Percentiles rank a stretch among this genome's conserved stretches.
These are phyloP conservation scores for Cyanocitta stelleri DNA, from an alignment of 2,113 vertebrate species.

Conservation along the genomic window DNA sequence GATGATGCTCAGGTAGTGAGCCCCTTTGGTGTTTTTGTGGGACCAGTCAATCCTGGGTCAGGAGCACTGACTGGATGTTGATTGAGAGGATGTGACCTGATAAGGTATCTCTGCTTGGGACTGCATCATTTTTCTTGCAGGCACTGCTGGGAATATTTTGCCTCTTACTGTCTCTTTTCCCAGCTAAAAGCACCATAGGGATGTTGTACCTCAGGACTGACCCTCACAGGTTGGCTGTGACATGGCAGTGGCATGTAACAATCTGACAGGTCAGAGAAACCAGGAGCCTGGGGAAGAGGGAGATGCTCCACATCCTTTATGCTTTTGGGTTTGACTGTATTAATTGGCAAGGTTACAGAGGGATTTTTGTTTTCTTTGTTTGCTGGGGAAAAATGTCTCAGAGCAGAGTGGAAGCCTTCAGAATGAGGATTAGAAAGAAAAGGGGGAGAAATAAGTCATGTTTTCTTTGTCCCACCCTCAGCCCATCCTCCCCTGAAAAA, in stretches of 20 bases:
- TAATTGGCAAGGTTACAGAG: not conserved
- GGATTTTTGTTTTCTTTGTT: not conserved
- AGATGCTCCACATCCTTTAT: not conserved
- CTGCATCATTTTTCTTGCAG: not conserved
- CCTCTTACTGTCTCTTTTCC: not conserved
- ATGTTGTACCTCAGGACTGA: not conserved
- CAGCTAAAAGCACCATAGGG: not conserved
- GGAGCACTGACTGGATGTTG: not conserved
- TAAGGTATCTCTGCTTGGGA: not conserved
- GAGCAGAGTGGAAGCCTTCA: not conserved
- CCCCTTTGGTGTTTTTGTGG: fast-evolving
- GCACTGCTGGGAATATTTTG: not conserved
- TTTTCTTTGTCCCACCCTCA: slow-evolving; percentile 11
- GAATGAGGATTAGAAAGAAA: not conserved
- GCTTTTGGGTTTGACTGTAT: not conserved
- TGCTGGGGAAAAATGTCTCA: not conserved
- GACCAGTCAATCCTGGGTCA: not conserved
- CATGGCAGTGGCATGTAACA: not conserved
- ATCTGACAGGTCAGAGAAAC: not conserved
- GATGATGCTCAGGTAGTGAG: not conserved
- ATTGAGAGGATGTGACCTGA: not conserved
- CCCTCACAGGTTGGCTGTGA: fast-evolving
- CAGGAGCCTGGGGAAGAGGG: not conserved
- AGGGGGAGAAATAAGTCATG: not conserved
- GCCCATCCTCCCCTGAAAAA: not conserved